Evolutionary conservation across 2,113 vertebrate genomes (phyloP).

Genomic region (Ploceus nigricollis): DNA sequence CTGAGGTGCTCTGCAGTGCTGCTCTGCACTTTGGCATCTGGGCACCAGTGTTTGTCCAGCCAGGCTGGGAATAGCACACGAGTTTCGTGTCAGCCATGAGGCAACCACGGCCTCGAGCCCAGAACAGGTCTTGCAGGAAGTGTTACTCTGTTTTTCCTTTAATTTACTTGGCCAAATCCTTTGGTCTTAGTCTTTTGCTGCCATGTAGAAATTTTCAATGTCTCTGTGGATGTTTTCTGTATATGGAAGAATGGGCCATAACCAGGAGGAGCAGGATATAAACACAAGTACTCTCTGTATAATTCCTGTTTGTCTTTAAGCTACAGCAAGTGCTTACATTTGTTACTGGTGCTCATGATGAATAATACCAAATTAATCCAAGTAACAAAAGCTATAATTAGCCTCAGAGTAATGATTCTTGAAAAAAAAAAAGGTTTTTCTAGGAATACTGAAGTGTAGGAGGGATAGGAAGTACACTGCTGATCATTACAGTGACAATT

Average conservation of each 20-base stretch:
- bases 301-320: neutral
- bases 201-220: neutral
- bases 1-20: neutral
- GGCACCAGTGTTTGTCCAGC: neutral
- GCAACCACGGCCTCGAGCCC: neutral
- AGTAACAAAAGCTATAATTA: slow-evolving; percentile 15
- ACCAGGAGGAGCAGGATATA: slow-evolving; percentile 1
- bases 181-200: neutral
- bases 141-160: neutral
- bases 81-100: neutral
- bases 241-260: neutral
- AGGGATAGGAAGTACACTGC: neutral
- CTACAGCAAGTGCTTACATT: neutral
- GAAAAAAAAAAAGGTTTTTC: neutral
- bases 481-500: neutral
- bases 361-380: slow-evolving; percentile 10
- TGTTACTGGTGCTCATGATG: neutral
- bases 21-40: neutral
- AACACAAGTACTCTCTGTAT: neutral
- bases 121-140: slow-evolving; percentile 47
- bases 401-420: neutral
- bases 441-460: neutral
- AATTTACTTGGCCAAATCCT: slow-evolving; percentile 2
- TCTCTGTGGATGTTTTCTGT: neutral
- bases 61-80: neutral